Percentiles rank a stretch among this genome's conserved stretches.
Conservation (phyloP, 1,140 invertebrate species). For the Drosophila nikananu region DNA sequence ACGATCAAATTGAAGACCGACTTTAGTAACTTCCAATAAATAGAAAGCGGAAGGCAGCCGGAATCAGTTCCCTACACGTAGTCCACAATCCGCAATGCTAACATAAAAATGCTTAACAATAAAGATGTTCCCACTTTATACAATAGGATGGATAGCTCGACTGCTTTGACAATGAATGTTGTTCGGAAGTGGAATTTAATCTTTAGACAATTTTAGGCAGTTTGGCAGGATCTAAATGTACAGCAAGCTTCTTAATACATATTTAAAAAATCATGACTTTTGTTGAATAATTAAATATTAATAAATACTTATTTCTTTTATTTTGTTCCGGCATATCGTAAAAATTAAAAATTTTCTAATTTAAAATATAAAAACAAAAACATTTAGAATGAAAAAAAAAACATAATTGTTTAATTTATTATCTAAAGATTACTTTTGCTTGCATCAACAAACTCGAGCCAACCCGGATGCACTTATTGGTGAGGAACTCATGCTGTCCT, state of each 20-base stretch:
- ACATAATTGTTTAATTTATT: conserved; percentile 4
- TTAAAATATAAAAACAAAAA: neutral
- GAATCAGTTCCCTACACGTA: conserved; percentile 14
- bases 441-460: conserved; percentile 13
- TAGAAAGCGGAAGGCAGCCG: conserved; percentile 3
- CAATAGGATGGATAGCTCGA: conserved; percentile 9
- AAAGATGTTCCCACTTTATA: conserved; percentile 13
- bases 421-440: conserved; percentile 5
- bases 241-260: neutral
- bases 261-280: neutral
- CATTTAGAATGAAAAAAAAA: neutral
- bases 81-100: conserved; percentile 25
- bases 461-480: conserved; percentile 7
- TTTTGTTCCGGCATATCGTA: neutral
- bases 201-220: conserved; percentile 8
- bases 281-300: neutral
- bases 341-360: neutral
- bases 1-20: conserved; percentile 98
- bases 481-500: conserved; percentile 18
- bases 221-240: conserved; percentile 6
- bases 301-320: neutral
- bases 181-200: conserved; percentile 4
- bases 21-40: conserved; percentile 94
- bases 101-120: conserved; percentile 39
- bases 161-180: conserved; percentile 11